Conservation (phyloP, 30 jellyfish, hydroid and myxozoan genomes). For the Aurelia coerulea region DNA sequence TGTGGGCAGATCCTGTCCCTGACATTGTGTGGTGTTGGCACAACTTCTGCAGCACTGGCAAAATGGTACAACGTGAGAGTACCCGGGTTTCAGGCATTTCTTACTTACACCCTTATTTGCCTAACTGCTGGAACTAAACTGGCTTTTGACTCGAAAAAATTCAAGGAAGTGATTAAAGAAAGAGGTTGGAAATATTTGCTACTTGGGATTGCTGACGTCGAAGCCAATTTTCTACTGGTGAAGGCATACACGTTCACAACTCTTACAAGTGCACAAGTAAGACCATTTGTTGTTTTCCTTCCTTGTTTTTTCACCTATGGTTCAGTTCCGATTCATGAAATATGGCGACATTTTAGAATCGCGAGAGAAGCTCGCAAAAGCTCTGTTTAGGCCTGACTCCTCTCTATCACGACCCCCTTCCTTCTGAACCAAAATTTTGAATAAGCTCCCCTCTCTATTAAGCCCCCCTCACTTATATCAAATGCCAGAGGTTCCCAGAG, state of each 20-base stretch:
- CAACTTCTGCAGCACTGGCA: slow-evolving; percentile 90
- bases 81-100: slow-evolving; percentile 89
- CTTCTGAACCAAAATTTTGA: too few species aligned
- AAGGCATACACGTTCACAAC: slow-evolving; percentile 97
- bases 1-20: slow-evolving; percentile 95
- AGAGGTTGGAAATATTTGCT: slow-evolving; percentile 92
- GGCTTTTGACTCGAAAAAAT: slow-evolving; percentile 40
- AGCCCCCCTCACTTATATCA: too few species aligned
- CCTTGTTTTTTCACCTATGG: too few species aligned
- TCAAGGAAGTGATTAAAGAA: slow-evolving; percentile 39
- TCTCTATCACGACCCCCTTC: too few species aligned
- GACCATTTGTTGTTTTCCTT: background rate
- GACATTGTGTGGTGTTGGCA: slow-evolving; percentile 92
- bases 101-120: slow-evolving; percentile 71
- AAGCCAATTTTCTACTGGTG: slow-evolving; percentile 87
- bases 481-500: too few species aligned
- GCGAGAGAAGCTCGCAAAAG: too few species aligned
- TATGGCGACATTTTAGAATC: too few species aligned
- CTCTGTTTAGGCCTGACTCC: too few species aligned
- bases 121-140: slow-evolving; percentile 83
- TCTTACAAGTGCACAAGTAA: slow-evolving; percentile 96
- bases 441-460: too few species aligned
- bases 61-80: slow-evolving; percentile 72
- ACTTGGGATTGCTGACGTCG: slow-evolving; percentile 84
- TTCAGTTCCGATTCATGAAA: too few species aligned